A percentile compares a stretch with the other conserved stretches of the same genome.
Evolutionary conservation across 2,113 vertebrate genomes (phyloP).

Genomic region (Chunga burmeisteri): DNA sequence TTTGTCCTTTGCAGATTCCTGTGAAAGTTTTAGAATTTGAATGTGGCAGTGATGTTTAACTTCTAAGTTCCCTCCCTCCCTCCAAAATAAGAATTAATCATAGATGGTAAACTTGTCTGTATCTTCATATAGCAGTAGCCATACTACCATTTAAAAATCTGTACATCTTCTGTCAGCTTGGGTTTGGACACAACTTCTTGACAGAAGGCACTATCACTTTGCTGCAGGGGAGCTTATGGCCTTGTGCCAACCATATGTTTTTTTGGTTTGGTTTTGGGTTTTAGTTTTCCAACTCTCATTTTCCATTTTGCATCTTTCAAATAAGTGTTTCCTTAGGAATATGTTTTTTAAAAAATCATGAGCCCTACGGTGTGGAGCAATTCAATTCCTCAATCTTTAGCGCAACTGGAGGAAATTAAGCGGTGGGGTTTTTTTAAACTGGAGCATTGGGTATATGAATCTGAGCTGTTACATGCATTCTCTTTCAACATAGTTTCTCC

Average conservation of each 20-base stretch:
- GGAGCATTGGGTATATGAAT: neutral
- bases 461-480: neutral
- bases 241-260: neutral
- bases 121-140: neutral
- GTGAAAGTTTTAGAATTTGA: neutral
- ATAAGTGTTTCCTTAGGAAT: neutral
- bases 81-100: neutral
- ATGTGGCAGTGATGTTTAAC: neutral
- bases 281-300: neutral
- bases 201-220: neutral
- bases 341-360: fast-evolving
- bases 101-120: neutral
- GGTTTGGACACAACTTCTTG: neutral
- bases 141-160: neutral
- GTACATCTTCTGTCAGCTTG: neutral
- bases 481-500: neutral
- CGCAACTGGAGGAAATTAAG: neutral
- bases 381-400: neutral
- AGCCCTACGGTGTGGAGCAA: neutral
- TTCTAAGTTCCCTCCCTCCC: neutral
- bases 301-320: neutral
- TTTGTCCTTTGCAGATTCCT: neutral
- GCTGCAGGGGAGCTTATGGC: neutral
- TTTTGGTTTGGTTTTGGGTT: neutral
- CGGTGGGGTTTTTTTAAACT: neutral